phyloP scores from a whole-genome alignment of 2,888 invertebrate species.

The Zeuzera pyrina region DNA sequence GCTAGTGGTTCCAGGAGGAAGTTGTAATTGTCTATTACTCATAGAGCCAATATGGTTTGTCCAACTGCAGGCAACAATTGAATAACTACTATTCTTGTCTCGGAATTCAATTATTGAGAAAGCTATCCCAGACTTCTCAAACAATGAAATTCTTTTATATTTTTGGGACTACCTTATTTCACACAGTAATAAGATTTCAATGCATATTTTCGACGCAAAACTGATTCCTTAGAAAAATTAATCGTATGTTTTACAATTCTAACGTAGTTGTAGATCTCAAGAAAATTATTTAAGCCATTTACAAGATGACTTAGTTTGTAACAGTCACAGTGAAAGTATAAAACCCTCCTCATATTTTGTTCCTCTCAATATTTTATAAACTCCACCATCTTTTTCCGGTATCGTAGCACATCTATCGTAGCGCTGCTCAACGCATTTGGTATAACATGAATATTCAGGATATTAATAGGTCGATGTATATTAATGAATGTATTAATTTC shows the following conservation, averaged over 20 bases:
- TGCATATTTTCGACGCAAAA: conserved; percentile 12
- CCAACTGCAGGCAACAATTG: conserved; percentile 8
- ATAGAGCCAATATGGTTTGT: conserved; percentile 10
- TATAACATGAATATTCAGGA: no score
- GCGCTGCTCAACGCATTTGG: no score
- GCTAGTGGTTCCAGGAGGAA: no score
- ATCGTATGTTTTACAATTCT: conserved; percentile 16
- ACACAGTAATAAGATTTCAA: conserved; percentile 10
- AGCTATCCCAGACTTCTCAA: conserved; percentile 9
- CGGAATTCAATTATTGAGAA: conserved; percentile 8
- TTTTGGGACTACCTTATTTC: conserved; percentile 13
- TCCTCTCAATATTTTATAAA: no score
- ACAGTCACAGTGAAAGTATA: conserved; percentile 17
- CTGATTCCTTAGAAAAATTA: conserved; percentile 17
- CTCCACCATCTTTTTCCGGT: no score
- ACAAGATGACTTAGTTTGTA: conserved; percentile 19
- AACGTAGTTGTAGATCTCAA: conserved; percentile 14
- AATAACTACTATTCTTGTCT: conserved; percentile 7
- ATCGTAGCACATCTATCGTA: no score
- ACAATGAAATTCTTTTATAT: conserved; percentile 14
- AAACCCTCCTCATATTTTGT: no score
- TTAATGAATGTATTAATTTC: no score
- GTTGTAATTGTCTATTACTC: no score
- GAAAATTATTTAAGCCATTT: conserved; percentile 15
- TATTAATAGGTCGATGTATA: no score